Evolutionary conservation across 2,113 vertebrate genomes (phyloP), one percentile per base, ranked within the genome.

Genomic region (Chaenocephalus aceratus): DNA sequence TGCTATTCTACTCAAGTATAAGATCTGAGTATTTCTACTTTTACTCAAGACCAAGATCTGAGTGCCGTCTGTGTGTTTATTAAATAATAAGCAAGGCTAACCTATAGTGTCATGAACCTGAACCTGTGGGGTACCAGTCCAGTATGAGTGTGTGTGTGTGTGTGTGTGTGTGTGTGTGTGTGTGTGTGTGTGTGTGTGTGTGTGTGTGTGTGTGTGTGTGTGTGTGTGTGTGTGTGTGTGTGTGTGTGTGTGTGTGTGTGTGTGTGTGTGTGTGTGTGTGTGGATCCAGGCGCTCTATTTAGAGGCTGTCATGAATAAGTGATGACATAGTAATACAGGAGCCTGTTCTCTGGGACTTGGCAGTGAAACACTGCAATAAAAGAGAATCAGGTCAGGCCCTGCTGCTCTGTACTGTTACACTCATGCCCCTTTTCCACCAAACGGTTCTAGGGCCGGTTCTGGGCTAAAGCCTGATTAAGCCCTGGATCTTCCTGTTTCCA

Each of bases 241-340:
- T 56, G 52, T 36, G 58, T 46, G 53, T 80, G 34, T 80, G 3
- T 5, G 81, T 51, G 21, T 58, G 54, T 67, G 66, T 80, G 23
- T 36, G 59, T 2, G 5, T 26, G 53, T 9, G 11, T 49, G 41
- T 36, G 8, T 23, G 46, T 21, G 30, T 21, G 54, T 51, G 34
- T 57, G 49, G 59, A 82, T 75, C 53, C 58, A 6, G 75, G 16
- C 57, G 4, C 54, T 79, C 85, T 89, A 83, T 91, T 86, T 70
- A 83, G 80, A 89, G 82, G 68, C 80, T 73, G 70, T 71, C 84
- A 92, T 93, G 88, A 93, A 94, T 94, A 92, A 93, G 81, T 89
- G 85, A 94, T 93, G 87, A 86, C 83, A 88, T 86, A 89, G 77
- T 89, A 92, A 91, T 87, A 87, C 61, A 74, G 74, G 80, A 86